Base-by-base conservation (phyloP, 2,888 invertebrate genomes). In the Syrphus vitripennis region DNA sequence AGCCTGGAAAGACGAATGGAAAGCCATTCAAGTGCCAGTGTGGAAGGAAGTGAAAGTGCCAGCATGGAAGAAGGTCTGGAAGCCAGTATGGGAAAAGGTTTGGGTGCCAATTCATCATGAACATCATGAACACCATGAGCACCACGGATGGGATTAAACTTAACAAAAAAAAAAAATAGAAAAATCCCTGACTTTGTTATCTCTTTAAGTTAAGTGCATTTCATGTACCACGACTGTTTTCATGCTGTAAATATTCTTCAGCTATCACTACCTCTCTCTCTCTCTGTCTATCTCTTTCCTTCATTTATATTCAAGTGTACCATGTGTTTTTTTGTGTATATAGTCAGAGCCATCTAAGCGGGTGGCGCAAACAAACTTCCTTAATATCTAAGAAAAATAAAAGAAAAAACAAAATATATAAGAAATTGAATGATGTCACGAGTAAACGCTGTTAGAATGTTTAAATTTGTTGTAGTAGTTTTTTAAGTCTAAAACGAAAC, bases 41-140 rank as follows among this genome's bases (percentile, higher is more conserved):
- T 96, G 96, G 96, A 95, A 95, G 86, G 92, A 92, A 83, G 90
- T 94, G 83, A 94, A 94, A 90, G 93, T 94, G 37, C 96, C 96
- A 53, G 95, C 95, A 61, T 96, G 96, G 95, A 96, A 96, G 90
- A 96, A 96, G 91, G 96, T 97, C 80, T 96, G 95, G 95, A 96
- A 95, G 90, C 97, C 97, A 7, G 96, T 97, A 0, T 96, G 96
- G 95, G 95, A 96, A 89, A 96, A 96, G 83, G 96, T 97, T 88
- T 97, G 97, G 97, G 96, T 97, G 92, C 96, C 95, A 12, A 93
- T 94, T 53, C 89, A 90, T 81, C 91, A 90, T 77, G 45, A 50
- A 42, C 63, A 61, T 61, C 37, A 61, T 21, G 65, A 67, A 50
- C 67, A 67, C 19, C 67, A 67, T 50, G 65, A 90, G 84, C 91